Percentiles rank a stretch among this genome's conserved stretches.
phyloP scores from a whole-genome alignment of 2,113 vertebrate species.

The Myrmecobius fasciatus region DNA sequence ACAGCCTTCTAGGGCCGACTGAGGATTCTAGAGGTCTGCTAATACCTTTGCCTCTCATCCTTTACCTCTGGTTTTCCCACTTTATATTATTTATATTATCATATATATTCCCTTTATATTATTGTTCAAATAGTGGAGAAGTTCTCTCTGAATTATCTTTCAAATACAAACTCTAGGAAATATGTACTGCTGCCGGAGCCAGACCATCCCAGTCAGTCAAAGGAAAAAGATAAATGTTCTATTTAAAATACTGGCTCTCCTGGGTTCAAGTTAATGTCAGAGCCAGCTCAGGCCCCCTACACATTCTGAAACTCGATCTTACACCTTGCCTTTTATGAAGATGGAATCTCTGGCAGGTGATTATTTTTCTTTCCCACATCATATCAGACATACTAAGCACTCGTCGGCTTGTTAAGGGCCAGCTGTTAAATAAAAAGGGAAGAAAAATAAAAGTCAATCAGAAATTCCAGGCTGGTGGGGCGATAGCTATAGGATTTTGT shows the following conservation, averaged over 20 bases:
- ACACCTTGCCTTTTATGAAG: constrained; percentile 80
- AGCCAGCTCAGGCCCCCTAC: constrained; percentile 54
- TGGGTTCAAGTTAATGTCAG: constrained; percentile 79
- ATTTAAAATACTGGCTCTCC: constrained; percentile 75
- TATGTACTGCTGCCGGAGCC: constrained; percentile 2
- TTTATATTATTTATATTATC: too few relatives aligned
- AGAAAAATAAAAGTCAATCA: not conserved
- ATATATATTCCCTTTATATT: not conserved
- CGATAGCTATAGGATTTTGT: not conserved
- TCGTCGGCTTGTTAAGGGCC: constrained; percentile 74
- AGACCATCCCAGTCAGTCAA: not conserved
- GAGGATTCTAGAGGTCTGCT: not conserved
- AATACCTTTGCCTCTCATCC: not conserved
- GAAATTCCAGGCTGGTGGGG: not conserved
- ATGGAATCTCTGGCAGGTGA: constrained; percentile 83
- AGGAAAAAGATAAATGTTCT: constrained; percentile 77
- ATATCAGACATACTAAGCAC: constrained; percentile 74
- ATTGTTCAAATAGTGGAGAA: not conserved
- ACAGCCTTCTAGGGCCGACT: not conserved
- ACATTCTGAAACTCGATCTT: constrained; percentile 80
- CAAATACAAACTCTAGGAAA: constrained; percentile 35
- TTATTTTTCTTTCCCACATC: constrained; percentile 84
- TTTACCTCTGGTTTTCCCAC: too few relatives aligned
- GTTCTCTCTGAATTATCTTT: constrained; percentile 31
- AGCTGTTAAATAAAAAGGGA: constrained; percentile 71